Evolutionary conservation across 2,888 invertebrate genomes (phyloP).

Genomic region (Drosophila diplacantha): DNA sequence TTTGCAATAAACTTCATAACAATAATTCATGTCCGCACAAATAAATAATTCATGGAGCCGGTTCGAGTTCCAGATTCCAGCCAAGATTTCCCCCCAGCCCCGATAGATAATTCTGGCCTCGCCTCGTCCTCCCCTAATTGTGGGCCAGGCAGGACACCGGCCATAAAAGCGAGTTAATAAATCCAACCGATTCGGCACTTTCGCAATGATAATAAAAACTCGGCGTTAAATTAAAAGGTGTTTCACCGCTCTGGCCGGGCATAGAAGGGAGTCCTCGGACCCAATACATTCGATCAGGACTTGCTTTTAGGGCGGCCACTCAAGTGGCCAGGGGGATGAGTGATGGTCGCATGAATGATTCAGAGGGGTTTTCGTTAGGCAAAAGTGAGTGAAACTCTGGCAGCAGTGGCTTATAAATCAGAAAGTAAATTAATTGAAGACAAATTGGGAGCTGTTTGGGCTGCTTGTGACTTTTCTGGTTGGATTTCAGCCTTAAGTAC

Average conservation of each 20-base stretch:
- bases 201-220: constrained; percentile 62
- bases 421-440: background rate
- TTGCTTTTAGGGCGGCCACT: constrained; percentile 1
- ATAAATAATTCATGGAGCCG: constrained; percentile 70
- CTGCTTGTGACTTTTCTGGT: background rate
- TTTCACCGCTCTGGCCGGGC: constrained; percentile 33
- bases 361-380: constrained; percentile 21
- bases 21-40: constrained; percentile 74
- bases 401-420: background rate
- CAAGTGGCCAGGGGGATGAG: background rate
- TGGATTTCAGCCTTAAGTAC: too few species aligned
- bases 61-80: constrained; percentile 23
- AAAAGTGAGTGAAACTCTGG: constrained; percentile 5
- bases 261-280: background rate
- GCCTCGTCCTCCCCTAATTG: constrained; percentile 6
- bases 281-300: constrained; percentile 20
- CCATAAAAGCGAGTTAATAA: constrained; percentile 65
- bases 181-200: constrained; percentile 38
- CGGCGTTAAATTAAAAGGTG: constrained; percentile 72
- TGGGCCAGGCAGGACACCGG: background rate
- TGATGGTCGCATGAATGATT: constrained; percentile 33
- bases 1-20: constrained; percentile 75
- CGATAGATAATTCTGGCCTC: constrained; percentile 23
- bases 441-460: background rate
- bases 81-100: constrained; percentile 12